phyloP scores from a whole-genome alignment of 2,797 vertebrate genomes.

The Bradypus variegatus region DNA sequence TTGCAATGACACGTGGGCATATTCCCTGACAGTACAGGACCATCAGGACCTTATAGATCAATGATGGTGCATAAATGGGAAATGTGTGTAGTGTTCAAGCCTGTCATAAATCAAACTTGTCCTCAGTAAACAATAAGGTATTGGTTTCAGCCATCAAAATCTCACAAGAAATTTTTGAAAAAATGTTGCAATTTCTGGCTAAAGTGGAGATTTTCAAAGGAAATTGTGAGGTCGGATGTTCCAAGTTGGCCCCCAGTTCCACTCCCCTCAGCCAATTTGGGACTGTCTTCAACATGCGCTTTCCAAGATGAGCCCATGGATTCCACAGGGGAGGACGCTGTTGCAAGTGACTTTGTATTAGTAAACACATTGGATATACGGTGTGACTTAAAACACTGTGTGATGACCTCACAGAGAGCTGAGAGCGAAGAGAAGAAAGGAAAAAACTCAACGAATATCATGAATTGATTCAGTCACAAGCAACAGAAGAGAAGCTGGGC shows the following conservation, averaged over 20 bases:
- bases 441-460: conserved; percentile 38
- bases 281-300: neutral
- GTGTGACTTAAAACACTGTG: conserved; percentile 72
- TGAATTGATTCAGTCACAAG: neutral
- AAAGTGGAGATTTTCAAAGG: conserved; percentile 81
- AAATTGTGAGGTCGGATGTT: conserved; percentile 56
- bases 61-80: too few species aligned
- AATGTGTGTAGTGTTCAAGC: too few species aligned
- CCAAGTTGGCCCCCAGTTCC: neutral
- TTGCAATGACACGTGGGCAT: too few species aligned
- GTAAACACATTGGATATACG: conserved; percentile 69
- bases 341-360: conserved; percentile 66
- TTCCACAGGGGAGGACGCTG: conserved; percentile 76
- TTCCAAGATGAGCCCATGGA: conserved; percentile 86
- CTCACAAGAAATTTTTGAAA: conserved; percentile 95
- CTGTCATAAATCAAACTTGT: too few species aligned
- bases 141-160: conserved; percentile 88
- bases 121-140: too few species aligned
- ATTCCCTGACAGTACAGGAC: too few species aligned
- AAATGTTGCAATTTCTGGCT: conserved; percentile 86
- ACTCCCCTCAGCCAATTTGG: neutral
- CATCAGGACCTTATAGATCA: too few species aligned
- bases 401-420: conserved; percentile 60
- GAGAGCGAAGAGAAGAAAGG: conserved; percentile 59
- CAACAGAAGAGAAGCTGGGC: conserved; percentile 35